Evolutionary conservation across 30 jellyfish, hydroid and myxozoan species (phyloP), one percentile per base, ranked within the genome.

Genomic region (Cassiopea andromeda): DNA sequence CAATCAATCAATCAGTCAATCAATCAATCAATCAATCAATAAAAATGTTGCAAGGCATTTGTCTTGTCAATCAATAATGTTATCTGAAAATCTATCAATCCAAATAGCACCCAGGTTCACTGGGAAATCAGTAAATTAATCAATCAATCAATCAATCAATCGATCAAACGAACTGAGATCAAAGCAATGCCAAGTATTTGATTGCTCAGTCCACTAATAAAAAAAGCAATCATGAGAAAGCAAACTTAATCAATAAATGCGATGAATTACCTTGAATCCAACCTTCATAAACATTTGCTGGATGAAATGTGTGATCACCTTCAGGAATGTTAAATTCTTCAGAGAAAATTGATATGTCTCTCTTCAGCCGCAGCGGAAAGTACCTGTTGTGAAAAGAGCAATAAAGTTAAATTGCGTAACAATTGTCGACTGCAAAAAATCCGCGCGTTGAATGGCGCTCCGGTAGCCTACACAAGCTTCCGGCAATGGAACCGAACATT

Each of bases 261-360:
- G n/a, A n/a, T n/a, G n/a, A n/a, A 12, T 47, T 82, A 95, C 99
- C 90, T 27, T 59, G 90, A 16, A 95, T 69, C 81, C 94, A 69
- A 5, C 99, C 99, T 78, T 91, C 94, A 50, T 91, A 95, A 27
- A 95, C 13, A 77, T 95, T 95, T 16, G 92, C 48, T 17, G 99
- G 99, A 78, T 84, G 94, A 73, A 95, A 95, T 15, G 61, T 45
- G 47, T 78, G 87, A 44, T 77, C 88, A 2, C 97, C 95, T 7
- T 78, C 86, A 1, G 93, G 91, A 66, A 85, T 66, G 17, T 38
- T 38, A 54, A 82, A 88, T 8, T 69, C 80, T 10, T 84, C 76
- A 2, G 97, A 60, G 74, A 95, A 91, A 43, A 87, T 58, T 43
- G 88, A 54, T 0, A 46, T 47, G 73, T 91, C 98, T 50, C 98